Evolutionary conservation across 2,888 invertebrate species (phyloP), one percentile per base, ranked within the genome.

Genomic region (Byasa hedistus): DNA sequence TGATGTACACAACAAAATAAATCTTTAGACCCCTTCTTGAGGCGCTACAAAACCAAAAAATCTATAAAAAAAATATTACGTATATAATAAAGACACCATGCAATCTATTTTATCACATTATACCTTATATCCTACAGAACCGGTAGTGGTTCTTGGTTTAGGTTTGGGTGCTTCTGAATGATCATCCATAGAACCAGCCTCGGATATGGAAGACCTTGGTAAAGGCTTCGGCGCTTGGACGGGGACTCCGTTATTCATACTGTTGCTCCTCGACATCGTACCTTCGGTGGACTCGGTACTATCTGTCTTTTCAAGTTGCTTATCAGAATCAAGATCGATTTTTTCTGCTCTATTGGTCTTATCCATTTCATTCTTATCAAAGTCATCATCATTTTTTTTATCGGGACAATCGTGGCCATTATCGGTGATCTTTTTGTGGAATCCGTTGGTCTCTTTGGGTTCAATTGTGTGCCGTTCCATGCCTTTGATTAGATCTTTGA

Each of bases 111-210:
- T 32, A 59, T 71, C 66, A 68, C 71, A 72, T 61, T 74, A 73
- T 91, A 96, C 96, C 96, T 96, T 96, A 82, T 96, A 96, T 83
- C 96, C 95, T 56, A 94, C 93, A 3, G 93, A 92, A 66, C 89
- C 87, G 21, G 93, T 86, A 0, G 93, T 94, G 19, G 96, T 96
- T 82, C 97, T 93, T 8, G 96, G 96, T 77, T 94, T 95, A 19
- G 96, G 95, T 66, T 90, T 90, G 0, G 91, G 87, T 0, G 84
- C 84, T 72, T 91, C 92, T 3, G 76, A 75, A 44, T 81, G 79
- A 27, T 93, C 93, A 39, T 94, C 93, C 15, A 82, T 79, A 0
- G 90, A 82, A 0, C 92, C 93, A 1, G 93, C 92, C 76, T 96
- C 96, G 1, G 95, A 95, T 66, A 96, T 93, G 19, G 96, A 96